phyloP scores from a whole-genome alignment of 2,113 vertebrate species.

The Tiliqua scincoides region DNA sequence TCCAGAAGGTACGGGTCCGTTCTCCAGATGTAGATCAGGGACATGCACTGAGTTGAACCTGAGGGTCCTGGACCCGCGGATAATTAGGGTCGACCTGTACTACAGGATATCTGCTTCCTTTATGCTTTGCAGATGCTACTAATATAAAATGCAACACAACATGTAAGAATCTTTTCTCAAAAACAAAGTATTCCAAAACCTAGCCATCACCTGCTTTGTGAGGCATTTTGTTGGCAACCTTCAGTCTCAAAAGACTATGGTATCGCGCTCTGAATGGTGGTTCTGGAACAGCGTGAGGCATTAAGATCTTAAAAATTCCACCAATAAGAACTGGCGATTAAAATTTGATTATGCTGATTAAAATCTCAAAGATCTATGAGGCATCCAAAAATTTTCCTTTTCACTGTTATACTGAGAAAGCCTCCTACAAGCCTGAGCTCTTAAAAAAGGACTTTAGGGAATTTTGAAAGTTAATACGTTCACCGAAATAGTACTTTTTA shows the following conservation, averaged over 20 bases:
- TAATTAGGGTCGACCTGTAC: no score
- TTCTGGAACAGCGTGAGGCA: no score
- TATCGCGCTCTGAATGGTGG: no score
- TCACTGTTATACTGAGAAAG: not conserved
- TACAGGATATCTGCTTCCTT: not conserved
- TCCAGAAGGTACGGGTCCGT: no score
- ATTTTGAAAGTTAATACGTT: not conserved
- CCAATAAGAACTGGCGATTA: no score
- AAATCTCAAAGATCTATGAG: not conserved
- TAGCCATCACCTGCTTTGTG: not conserved
- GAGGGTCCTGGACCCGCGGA: no score
- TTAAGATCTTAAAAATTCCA: no score
- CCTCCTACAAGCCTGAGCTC: not conserved
- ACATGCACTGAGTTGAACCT: no score
- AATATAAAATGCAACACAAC: not conserved
- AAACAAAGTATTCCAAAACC: not conserved
- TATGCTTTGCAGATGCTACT: not conserved
- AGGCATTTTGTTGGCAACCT: no score
- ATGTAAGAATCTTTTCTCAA: not conserved
- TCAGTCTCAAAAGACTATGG: no score
- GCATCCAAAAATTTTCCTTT: not conserved
- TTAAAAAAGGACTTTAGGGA: not conserved
- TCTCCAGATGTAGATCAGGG: no score
- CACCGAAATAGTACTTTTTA: not conserved
- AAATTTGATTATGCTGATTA: no score